A percentile compares a stretch with the other conserved stretches of the same genome.
These are phyloP conservation scores for Hyposoter didymator DNA, from an alignment of 2,888 invertebrate species.

Conservation along the genomic window DNA sequence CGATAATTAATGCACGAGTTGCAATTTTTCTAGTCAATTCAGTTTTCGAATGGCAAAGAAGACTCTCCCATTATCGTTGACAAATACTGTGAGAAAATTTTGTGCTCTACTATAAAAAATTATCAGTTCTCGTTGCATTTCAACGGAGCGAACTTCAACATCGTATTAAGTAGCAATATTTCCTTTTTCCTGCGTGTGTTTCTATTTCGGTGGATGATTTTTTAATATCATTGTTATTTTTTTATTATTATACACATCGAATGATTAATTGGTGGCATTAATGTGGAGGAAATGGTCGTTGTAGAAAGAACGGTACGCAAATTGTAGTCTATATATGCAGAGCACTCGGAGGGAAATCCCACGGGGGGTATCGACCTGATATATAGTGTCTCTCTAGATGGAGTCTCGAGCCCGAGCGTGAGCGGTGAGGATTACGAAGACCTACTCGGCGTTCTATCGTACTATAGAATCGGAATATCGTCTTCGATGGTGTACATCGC, in stretches of 20 bases:
- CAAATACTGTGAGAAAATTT: too few species aligned
- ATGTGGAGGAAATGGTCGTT: neutral
- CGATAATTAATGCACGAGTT: too few species aligned
- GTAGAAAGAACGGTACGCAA: constrained; percentile 21
- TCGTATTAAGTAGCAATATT: neutral
- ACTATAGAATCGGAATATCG: constrained; percentile 18
- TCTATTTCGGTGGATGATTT: neutral
- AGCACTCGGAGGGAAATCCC: constrained; percentile 45
- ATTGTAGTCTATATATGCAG: constrained; percentile 18
- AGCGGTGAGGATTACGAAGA: constrained; percentile 64
- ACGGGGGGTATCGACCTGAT: constrained; percentile 60
- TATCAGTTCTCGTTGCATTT: neutral
- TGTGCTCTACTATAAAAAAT: too few species aligned
- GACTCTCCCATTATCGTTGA: too few species aligned
- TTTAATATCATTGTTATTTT: neutral
- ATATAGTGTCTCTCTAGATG: constrained; percentile 50
- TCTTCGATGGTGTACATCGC: constrained; percentile 31
- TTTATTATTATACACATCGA: neutral
- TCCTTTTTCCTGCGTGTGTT: neutral
- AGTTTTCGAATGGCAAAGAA: too few species aligned
- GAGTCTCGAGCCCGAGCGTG: constrained; percentile 24
- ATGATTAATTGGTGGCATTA: constrained; percentile 27
- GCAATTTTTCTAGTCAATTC: too few species aligned
- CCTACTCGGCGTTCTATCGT: constrained; percentile 51
- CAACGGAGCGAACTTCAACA: neutral